Evolutionary conservation across 2,888 invertebrate species (phyloP).

Genomic region (Melinopterus prodromus): DNA sequence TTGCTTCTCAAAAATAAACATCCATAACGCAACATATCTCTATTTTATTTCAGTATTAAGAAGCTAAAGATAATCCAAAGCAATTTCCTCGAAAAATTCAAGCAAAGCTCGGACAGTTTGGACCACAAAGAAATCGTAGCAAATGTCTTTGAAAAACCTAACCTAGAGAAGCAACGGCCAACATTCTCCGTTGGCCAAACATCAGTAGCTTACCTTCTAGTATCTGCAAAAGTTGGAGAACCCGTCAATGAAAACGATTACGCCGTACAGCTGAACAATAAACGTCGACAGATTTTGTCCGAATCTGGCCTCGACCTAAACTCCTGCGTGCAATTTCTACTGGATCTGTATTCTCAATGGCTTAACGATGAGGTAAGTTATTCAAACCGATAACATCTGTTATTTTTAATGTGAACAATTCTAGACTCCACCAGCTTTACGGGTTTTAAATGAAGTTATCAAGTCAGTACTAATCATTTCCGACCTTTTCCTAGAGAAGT

Average conservation of each 20-base stretch:
- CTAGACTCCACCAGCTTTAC: constrained; percentile 59
- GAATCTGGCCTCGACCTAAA: constrained; percentile 83
- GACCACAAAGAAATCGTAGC: constrained; percentile 40
- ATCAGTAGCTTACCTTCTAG: constrained; percentile 69
- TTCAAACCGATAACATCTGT: neutral
- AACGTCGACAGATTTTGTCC: constrained; percentile 59
- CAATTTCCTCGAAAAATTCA: constrained; percentile 49
- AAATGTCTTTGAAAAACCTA: constrained; percentile 67
- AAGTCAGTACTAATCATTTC: constrained; percentile 76
- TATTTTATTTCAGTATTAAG: constrained; percentile 49
- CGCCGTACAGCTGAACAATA: constrained; percentile 50
- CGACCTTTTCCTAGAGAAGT: constrained; percentile 77
- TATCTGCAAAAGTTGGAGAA: constrained; percentile 65
- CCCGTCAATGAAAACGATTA: constrained; percentile 59
- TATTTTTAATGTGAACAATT: constrained; percentile 37
- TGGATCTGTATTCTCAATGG: constrained; percentile 89
- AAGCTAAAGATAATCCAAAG: constrained; percentile 54
- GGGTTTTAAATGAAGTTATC: constrained; percentile 66
- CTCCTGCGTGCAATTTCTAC: constrained; percentile 90
- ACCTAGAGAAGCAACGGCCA: constrained; percentile 65
- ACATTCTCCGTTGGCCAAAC: constrained; percentile 70
- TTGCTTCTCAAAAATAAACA: too few species aligned
- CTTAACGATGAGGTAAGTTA: constrained; percentile 64
- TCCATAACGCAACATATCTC: too few species aligned
- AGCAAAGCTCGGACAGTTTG: constrained; percentile 44